phyloP scores from a whole-genome alignment of 2,113 vertebrate species.

The Xyrauchen texanus region DNA sequence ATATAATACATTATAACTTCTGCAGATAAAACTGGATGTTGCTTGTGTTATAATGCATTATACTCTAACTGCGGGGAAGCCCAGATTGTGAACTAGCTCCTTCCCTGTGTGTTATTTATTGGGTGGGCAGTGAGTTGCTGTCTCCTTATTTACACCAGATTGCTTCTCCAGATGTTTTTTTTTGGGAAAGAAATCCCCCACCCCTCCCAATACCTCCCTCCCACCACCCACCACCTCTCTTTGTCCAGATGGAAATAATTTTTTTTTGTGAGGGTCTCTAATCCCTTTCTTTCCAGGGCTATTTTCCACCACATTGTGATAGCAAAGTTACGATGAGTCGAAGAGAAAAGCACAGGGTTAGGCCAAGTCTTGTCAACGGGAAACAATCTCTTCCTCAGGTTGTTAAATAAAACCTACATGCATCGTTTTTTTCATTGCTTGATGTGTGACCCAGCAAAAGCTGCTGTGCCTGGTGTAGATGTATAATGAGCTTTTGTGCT shows the following conservation, averaged over 20 bases:
- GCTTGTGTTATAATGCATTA: too few relatives aligned
- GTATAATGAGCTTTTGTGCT: constrained; percentile 53
- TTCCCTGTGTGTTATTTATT: constrained; percentile 71
- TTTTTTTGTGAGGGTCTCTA: constrained; percentile 66
- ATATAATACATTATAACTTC: too few relatives aligned
- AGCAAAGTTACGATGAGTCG: constrained; percentile 62
- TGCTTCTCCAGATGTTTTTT: constrained; percentile 79
- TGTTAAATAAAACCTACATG: constrained; percentile 46
- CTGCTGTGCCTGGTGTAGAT: constrained; percentile 30
- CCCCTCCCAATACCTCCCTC: constrained; percentile 2
- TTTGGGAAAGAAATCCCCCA: constrained; percentile 59
- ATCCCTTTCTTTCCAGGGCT: constrained; percentile 60
- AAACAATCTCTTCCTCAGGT: constrained; percentile 55
- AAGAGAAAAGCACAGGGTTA: constrained; percentile 39
- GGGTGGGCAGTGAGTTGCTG: constrained; percentile 72
- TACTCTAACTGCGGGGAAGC: constrained; percentile 50
- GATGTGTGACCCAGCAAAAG: constrained; percentile 33
- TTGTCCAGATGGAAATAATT: constrained; percentile 76
- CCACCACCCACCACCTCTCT: constrained; percentile 41
- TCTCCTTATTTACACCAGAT: constrained; percentile 78
- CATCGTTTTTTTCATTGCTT: constrained; percentile 27
- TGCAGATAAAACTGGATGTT: too few relatives aligned
- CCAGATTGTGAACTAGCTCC: constrained; percentile 57
- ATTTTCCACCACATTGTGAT: constrained; percentile 59
- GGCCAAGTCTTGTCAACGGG: constrained; percentile 50